A percentile compares a stretch with the other conserved stretches of the same genome.
These are phyloP conservation scores for Wasmannia auropunctata DNA, from an alignment of 1,140 invertebrate species.

Conservation along the genomic window DNA sequence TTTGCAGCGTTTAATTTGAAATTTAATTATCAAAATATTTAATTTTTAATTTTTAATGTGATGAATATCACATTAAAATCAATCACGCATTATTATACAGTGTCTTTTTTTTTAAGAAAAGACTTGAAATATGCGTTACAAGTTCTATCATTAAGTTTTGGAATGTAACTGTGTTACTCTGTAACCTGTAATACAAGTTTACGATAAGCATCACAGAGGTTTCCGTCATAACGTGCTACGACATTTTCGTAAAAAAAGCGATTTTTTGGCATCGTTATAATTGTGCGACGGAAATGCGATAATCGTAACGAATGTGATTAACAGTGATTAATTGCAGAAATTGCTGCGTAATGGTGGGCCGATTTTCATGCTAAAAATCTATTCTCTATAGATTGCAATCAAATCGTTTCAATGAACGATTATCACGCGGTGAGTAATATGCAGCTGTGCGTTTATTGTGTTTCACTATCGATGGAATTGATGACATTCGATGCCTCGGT, in stretches of 20 bases:
- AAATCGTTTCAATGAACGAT: constrained; percentile 13
- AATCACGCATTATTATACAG: background rate
- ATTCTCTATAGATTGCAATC: constrained; percentile 31
- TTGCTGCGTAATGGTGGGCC: background rate
- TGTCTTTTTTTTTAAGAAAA: background rate
- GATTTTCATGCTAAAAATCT: constrained; percentile 26
- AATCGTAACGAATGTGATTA: constrained; percentile 1
- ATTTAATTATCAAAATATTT: background rate
- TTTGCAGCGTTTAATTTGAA: background rate
- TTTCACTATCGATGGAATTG: constrained; percentile 25
- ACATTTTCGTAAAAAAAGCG: background rate
- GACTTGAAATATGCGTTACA: background rate
- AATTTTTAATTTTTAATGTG: background rate
- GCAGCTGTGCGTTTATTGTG: constrained; percentile 9
- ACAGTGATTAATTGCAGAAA: constrained; percentile 24
- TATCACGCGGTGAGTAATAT: constrained; percentile 20
- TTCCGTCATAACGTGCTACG: background rate
- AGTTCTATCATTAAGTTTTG: background rate
- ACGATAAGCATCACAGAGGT: background rate
- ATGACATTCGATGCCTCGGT: background rate
- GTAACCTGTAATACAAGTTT: background rate
- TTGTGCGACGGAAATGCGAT: background rate
- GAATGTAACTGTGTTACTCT: background rate
- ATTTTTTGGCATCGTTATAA: constrained; percentile 20
- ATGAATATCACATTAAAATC: background rate